Percentiles rank a stretch among this genome's conserved stretches.
Conservation (phyloP, 2,797 vertebrate genomes). For the Melanogrammus aeglefinus region DNA sequence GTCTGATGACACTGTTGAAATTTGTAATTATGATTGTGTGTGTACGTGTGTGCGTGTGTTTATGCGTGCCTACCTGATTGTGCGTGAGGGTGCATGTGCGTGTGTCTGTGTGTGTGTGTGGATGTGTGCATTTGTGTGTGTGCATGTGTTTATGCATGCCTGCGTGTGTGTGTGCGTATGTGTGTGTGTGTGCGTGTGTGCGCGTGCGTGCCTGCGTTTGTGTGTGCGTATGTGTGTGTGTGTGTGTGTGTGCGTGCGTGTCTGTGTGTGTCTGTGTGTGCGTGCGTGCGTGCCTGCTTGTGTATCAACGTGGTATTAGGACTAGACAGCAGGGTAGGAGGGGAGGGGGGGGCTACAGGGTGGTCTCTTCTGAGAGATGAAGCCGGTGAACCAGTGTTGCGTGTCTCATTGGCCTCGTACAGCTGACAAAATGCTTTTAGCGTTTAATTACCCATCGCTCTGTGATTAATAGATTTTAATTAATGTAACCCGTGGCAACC, state of each 20-base stretch:
- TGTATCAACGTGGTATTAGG: neutral
- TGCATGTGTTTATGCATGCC: no score
- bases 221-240: no score
- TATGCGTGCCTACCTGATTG: neutral
- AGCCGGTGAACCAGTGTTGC: constrained; percentile 42
- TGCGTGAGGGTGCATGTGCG: neutral
- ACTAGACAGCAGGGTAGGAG: neutral
- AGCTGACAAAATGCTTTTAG: constrained; percentile 68
- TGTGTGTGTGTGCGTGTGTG: no score
- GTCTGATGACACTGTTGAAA: neutral
- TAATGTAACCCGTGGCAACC: constrained; percentile 63
- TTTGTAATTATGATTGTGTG: neutral
- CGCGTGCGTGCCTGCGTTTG: no score
- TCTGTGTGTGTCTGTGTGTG: no score
- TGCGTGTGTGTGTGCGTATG: no score
- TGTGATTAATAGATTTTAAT: constrained; percentile 74
- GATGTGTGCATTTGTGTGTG: no score
- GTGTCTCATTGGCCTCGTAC: constrained; percentile 59
- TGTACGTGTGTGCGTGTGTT: neutral
- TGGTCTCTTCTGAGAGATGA: neutral
- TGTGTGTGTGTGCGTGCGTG: no score
- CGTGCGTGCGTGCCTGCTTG: no score
- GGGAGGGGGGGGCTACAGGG: neutral
- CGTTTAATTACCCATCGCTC: constrained; percentile 65
- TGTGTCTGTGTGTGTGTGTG: no score